Base-by-base conservation (phyloP, 2,888 invertebrate genomes). In the Entomobrya multifasciata region DNA sequence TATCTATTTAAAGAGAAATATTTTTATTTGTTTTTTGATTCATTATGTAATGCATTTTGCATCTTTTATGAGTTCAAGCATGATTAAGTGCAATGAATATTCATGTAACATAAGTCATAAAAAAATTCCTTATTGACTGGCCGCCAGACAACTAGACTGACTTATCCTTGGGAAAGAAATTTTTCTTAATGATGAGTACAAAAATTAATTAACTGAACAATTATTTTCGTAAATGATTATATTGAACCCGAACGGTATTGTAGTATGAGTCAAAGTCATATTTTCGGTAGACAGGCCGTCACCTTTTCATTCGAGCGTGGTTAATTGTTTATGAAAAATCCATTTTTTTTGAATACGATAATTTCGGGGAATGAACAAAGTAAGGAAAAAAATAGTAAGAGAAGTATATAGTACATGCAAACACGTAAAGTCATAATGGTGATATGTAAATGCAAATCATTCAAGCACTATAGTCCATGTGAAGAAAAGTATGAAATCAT, bases 401-500 rank as follows among this genome's bases (percentile, higher is more conserved):
- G 4, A 57, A 13, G 20, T 17, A 47, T n/a, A 47, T n/a, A 47
- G 17, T 2, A 10, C 20, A 57, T 17, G 27, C 6, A 4, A 55
- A 20, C 20, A 55, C 20, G 20, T 17, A 55, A 15, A 49, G 10
- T 20, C n/a, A 27, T 5, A 62, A 30, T 47, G 65, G 47, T 55
- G 25, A 36, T 11, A 4, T 41, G 15, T 67, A 44, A 49, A 67
- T 67, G 65, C 65, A 79, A 77, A 67, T n/a, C n/a, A n/a, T n/a
- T n/a, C n/a, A n/a, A n/a, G n/a, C n/a, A n/a, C n/a, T n/a, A n/a
- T n/a, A n/a, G n/a, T n/a, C n/a, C n/a, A 30, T 36, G 52, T 52
- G 52, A 67, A 47, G 57, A 41, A 65, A 30, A 76, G 30, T 55
- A 55, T 52, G 55, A 22, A 57, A 57, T 57, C 60, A 84, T 84